These are phyloP conservation scores for Anableps anableps DNA, from an alignment of 2,797 vertebrate genomes.

Conservation along the genomic window DNA sequence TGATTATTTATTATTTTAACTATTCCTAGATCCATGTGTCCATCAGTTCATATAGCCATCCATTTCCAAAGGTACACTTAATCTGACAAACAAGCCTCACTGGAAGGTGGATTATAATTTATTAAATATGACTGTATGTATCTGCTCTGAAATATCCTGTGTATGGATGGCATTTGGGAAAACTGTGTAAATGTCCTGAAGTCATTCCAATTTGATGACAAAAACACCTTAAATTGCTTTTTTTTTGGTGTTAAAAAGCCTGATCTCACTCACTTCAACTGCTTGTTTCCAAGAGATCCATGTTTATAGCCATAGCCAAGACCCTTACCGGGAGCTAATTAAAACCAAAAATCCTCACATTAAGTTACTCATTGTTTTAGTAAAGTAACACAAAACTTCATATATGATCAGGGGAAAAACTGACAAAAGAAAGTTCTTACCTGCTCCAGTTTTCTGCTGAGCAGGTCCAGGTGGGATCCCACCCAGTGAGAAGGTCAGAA, in stretches of 20 bases:
- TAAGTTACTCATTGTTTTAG: too few species aligned
- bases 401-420: neutral
- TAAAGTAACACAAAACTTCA: neutral
- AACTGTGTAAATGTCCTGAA: neutral
- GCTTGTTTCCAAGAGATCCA: neutral
- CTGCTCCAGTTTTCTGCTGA: constrained; percentile 84
- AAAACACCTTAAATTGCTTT: neutral
- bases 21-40: neutral
- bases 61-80: neutral
- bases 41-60: too few species aligned
- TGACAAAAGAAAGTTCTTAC: constrained; percentile 68
- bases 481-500: constrained; percentile 92
- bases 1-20: too few species aligned
- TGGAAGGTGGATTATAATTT: too few species aligned
- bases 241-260: neutral
- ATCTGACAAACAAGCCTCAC: too few species aligned
- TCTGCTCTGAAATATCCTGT: neutral
- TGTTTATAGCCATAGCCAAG: too few species aligned
- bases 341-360: too few species aligned
- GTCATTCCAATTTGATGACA: neutral
- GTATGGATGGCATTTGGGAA: neutral
- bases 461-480: constrained; percentile 86
- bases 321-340: too few species aligned
- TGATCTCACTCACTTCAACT: neutral
- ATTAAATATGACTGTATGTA: neutral